Conservation (phyloP, 2,113 vertebrate species). For the Tenebrosternarchus preto region DNA sequence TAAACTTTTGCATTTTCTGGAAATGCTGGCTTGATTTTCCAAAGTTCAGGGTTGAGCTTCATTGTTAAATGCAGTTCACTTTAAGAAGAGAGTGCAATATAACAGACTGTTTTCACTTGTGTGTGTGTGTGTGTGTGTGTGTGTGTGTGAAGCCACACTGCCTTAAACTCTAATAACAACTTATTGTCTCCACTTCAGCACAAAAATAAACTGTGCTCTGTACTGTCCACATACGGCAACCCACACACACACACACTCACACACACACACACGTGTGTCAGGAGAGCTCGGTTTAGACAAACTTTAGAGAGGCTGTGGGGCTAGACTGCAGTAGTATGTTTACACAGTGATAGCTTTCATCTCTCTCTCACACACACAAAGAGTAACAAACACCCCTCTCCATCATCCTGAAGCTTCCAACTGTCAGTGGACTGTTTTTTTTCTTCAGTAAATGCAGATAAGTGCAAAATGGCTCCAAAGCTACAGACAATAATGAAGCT, state of each 20-base stretch:
- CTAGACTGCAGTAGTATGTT: constrained; percentile 26
- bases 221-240: constrained; percentile 33
- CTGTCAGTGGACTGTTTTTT: neutral
- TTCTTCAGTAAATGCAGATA: neutral
- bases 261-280: constrained; percentile 10
- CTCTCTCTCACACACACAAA: neutral
- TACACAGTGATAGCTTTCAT: constrained; percentile 32
- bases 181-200: constrained; percentile 31
- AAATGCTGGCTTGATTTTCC: neutral
- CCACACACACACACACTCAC: neutral
- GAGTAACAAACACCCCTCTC: neutral
- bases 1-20: neutral
- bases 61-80: too few species aligned
- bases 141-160: neutral
- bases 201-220: constrained; percentile 31
- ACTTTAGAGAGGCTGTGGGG: constrained; percentile 29
- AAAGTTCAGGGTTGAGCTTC: neutral
- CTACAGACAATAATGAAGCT: neutral
- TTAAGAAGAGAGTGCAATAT: too few species aligned
- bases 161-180: neutral
- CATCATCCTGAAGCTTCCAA: neutral
- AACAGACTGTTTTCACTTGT: too few species aligned
- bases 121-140: neutral
- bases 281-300: constrained; percentile 34
- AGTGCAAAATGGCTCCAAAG: constrained; percentile 13